These are phyloP conservation scores for Harpagifer antarcticus DNA, from an alignment of 2,797 vertebrate species.

Conservation along the genomic window DNA sequence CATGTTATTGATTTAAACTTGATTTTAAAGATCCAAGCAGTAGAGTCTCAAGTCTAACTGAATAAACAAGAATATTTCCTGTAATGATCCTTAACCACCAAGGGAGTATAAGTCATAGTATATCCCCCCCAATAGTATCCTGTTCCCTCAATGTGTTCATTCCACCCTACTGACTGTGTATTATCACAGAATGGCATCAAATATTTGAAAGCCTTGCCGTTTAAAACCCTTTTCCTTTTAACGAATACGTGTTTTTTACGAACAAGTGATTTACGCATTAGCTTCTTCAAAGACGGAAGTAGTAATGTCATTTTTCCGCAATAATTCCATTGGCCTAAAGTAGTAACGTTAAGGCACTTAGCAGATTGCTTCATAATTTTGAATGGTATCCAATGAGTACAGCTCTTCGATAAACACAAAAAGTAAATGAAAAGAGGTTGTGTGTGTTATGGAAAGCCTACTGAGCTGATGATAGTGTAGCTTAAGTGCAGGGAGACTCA, in stretches of 20 bases:
- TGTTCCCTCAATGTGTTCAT: slow-evolving; percentile 52
- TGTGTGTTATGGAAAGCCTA: slow-evolving; percentile 72
- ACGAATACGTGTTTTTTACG: slow-evolving; percentile 62
- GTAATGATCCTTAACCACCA: slow-evolving; percentile 55
- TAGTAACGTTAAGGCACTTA: slow-evolving; percentile 72
- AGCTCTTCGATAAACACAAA: slow-evolving; percentile 55
- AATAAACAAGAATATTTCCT: slow-evolving; percentile 50
- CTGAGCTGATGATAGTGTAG: slow-evolving; percentile 74
- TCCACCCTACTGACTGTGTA: slow-evolving; percentile 45
- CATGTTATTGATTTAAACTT: slow-evolving; percentile 69
- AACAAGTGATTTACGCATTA: slow-evolving; percentile 77
- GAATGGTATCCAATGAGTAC: slow-evolving; percentile 66
- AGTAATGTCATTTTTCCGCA: slow-evolving; percentile 45
- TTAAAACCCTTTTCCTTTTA: slow-evolving; percentile 67
- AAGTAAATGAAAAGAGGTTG: slow-evolving; percentile 47
- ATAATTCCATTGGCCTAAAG: slow-evolving; percentile 72
- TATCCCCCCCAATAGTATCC: slow-evolving; percentile 41
- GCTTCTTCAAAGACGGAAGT: slow-evolving; percentile 68
- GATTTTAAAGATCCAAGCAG: slow-evolving; percentile 58
- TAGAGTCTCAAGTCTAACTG: slow-evolving; percentile 48
- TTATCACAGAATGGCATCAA: slow-evolving; percentile 54
- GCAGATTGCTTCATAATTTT: slow-evolving; percentile 75
- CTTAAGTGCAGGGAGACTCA: slow-evolving; percentile 77
- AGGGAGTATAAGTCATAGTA: slow-evolving; percentile 37
- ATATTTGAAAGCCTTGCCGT: slow-evolving; percentile 67